Evolutionary conservation across 2,113 vertebrate genomes (phyloP).

Genomic region (Xiphorhynchus elegans): DNA sequence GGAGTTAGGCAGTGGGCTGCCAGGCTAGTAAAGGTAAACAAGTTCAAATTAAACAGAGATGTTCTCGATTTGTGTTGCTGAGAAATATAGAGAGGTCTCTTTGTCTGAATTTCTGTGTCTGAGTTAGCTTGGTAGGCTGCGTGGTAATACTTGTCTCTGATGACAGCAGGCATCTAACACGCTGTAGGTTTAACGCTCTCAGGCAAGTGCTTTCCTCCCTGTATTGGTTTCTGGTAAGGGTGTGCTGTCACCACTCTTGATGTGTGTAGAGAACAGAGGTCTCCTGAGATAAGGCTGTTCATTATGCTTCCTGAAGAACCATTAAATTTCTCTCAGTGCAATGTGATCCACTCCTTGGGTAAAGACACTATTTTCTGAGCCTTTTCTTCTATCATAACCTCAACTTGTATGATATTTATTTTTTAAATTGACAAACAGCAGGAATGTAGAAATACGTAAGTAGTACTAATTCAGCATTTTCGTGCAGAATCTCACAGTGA

Average conservation of each 20-base stretch:
- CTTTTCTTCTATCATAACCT: not conserved
- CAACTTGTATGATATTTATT: not conserved
- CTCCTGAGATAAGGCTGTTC: constrained; percentile 76
- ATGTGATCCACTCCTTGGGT: constrained; percentile 72
- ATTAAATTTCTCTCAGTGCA: constrained; percentile 88
- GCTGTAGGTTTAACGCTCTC: not conserved
- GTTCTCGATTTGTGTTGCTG: not conserved
- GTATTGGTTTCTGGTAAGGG: constrained; percentile 33
- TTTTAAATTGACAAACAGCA: not conserved
- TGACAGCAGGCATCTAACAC: constrained; percentile 20
- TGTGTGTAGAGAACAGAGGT: constrained; percentile 60
- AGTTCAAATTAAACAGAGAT: not conserved
- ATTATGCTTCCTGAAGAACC: constrained; percentile 84
- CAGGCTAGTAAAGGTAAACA: not conserved
- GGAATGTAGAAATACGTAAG: not conserved
- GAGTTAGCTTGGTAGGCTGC: not conserved
- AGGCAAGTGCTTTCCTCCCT: not conserved
- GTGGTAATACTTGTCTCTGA: not conserved
- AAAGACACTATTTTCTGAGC: constrained; percentile 25
- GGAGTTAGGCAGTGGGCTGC: not conserved
- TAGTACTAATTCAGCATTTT: not conserved
- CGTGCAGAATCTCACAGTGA: not conserved
- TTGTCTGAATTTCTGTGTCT: not conserved
- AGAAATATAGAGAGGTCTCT: not conserved
- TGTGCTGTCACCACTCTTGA: constrained; percentile 29